Conservation (phyloP, 2,888 invertebrate species). For the Tupiocoris notatus region DNA sequence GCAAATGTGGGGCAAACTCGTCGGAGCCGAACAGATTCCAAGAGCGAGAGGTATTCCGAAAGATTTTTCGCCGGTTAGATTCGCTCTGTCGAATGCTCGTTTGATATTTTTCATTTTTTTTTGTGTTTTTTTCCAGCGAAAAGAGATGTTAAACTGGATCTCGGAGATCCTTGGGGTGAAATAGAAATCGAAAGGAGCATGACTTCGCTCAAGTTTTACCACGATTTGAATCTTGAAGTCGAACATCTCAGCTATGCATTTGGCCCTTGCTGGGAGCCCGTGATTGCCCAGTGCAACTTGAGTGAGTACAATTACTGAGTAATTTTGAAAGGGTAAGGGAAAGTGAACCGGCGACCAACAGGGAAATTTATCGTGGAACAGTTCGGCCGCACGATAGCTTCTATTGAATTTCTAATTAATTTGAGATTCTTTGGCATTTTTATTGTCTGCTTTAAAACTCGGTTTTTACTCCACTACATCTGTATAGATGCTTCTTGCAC, state of each 20-base stretch:
- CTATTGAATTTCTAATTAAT: too few species aligned
- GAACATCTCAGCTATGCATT: slow-evolving; percentile 89
- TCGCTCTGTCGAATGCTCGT: too few species aligned
- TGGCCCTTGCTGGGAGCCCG: slow-evolving; percentile 99
- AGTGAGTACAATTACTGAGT: slow-evolving; percentile 58
- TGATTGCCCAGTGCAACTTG: slow-evolving; percentile 83
- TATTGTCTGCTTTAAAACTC: too few species aligned
- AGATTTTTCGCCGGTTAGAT: background rate
- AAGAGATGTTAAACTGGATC: slow-evolving; percentile 72
- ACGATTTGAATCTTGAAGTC: slow-evolving; percentile 93
- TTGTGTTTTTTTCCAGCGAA: slow-evolving; percentile 59
- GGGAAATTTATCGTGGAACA: too few species aligned
- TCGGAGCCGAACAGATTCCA: slow-evolving; percentile 84
- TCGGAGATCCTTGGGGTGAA: slow-evolving; percentile 82
- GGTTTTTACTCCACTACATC: too few species aligned
- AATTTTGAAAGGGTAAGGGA: too few species aligned
- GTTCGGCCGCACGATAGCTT: too few species aligned
- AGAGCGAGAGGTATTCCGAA: slow-evolving; percentile 60
- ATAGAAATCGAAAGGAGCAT: slow-evolving; percentile 84
- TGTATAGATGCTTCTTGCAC: too few species aligned
- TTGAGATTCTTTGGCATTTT: too few species aligned
- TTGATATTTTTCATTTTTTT: too few species aligned
- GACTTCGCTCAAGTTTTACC: slow-evolving; percentile 94
- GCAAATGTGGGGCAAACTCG: slow-evolving; percentile 83
- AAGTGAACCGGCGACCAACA: too few species aligned